These are phyloP conservation scores for Cricetomys ansorgei DNA, from an alignment of 2,113 vertebrate species.

Conservation along the genomic window DNA sequence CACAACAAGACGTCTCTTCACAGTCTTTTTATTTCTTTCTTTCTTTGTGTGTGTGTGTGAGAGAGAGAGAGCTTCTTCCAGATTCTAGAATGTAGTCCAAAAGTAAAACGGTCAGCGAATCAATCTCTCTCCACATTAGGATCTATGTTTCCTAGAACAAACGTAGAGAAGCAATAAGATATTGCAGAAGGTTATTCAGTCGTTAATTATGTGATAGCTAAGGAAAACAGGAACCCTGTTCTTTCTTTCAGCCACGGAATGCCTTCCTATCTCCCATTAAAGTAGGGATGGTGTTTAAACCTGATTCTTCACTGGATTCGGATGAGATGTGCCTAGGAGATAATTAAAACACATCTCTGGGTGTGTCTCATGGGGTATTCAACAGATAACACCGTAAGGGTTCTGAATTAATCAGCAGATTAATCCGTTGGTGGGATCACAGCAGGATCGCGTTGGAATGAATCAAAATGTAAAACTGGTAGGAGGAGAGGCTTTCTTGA, in stretches of 20 bases:
- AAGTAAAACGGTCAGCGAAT: slow-evolving; percentile 14
- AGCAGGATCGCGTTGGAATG: neutral
- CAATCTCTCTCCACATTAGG: neutral
- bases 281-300: neutral
- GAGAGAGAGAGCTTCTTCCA: neutral
- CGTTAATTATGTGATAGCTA: neutral
- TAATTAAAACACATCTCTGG: neutral
- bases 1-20: neutral
- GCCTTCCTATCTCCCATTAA: neutral
- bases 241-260: neutral
- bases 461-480: neutral
- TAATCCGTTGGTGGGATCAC: neutral
- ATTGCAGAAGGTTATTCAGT: slow-evolving; percentile 1
- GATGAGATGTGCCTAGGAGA: neutral
- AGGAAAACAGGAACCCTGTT: neutral
- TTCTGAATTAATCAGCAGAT: neutral
- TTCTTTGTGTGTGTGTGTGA: neutral
- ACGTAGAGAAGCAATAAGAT: slow-evolving; percentile 26
- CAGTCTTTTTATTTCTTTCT: neutral
- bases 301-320: neutral
- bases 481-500: neutral
- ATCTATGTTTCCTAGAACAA: slow-evolving; percentile 28
- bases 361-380: neutral
- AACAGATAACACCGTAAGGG: neutral
- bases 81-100: neutral